phyloP scores from a whole-genome alignment of 2,113 vertebrate species.

The Grantiella picta region DNA sequence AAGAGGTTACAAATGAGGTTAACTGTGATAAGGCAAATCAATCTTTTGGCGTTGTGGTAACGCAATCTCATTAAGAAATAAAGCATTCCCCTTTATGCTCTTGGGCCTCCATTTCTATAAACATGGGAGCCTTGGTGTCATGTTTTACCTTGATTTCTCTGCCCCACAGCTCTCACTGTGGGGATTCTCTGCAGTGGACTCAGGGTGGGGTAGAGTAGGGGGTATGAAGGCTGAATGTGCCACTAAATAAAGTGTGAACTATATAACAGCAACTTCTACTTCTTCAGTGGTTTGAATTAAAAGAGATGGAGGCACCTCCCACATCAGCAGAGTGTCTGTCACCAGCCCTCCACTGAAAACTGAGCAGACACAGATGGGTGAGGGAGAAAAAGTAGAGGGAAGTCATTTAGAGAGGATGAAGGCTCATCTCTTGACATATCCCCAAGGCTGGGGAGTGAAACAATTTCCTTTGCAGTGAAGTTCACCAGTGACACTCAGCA shows the following conservation, averaged over 20 bases:
- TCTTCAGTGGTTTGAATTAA: not conserved
- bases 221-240: not conserved
- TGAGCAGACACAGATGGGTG: too few relatives aligned
- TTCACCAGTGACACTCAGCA: not conserved
- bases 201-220: accelerated
- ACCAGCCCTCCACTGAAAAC: not conserved
- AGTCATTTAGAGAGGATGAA: not conserved
- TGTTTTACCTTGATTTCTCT: not conserved
- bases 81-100: not conserved
- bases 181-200: not conserved
- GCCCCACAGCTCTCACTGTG: not conserved
- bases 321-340: not conserved
- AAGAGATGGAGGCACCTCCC: not conserved
- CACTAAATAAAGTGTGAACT: not conserved
- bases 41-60: slow-evolving; percentile 1
- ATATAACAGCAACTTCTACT: not conserved
- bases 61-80: slow-evolving; percentile 8
- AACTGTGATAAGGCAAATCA: slow-evolving; percentile 43
- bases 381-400: not conserved
- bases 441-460: not conserved
- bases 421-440: not conserved
- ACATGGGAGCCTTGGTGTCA: not conserved
- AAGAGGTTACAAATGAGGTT: slow-evolving; percentile 54
- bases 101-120: not conserved
- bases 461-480: not conserved